Conservation (phyloP, 2,888 invertebrate species). For the Ennomos quercinarius region DNA sequence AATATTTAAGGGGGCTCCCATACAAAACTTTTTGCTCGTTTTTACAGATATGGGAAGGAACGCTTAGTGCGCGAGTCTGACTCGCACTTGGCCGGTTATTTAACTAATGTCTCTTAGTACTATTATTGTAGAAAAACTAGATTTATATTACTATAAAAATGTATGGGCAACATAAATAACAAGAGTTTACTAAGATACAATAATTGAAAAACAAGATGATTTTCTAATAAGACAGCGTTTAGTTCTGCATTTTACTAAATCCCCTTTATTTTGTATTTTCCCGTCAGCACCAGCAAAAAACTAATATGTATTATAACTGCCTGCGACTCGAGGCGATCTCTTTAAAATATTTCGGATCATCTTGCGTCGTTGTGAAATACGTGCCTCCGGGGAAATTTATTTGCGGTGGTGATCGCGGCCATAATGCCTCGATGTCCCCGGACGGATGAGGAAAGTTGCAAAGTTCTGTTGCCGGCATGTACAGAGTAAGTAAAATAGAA, state of each 20-base stretch:
- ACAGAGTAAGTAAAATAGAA: too few species aligned
- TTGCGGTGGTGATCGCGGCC: slow-evolving; percentile 67
- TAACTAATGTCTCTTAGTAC: too few species aligned
- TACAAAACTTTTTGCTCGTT: too few species aligned
- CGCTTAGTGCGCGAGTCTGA: too few species aligned
- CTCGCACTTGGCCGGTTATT: too few species aligned
- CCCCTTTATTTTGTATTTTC: slow-evolving; percentile 38
- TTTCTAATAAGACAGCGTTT: too few species aligned
- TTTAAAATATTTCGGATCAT: slow-evolving; percentile 68
- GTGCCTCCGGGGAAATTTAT: slow-evolving; percentile 78
- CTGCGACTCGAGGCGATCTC: slow-evolving; percentile 44
- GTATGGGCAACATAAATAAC: too few species aligned
- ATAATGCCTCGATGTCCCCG: slow-evolving; percentile 70
- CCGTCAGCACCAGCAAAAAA: slow-evolving; percentile 38
- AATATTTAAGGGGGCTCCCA: too few species aligned
- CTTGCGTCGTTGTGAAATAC: slow-evolving; percentile 71
- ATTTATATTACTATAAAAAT: too few species aligned
- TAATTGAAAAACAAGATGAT: slow-evolving; percentile 5
- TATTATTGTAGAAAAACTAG: too few species aligned
- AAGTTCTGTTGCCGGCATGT: background rate
- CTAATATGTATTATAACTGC: slow-evolving; percentile 47
- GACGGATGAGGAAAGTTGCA: slow-evolving; percentile 34
- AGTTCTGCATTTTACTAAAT: slow-evolving; percentile 4
- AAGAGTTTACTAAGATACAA: background rate
- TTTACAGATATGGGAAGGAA: too few species aligned